phyloP scores from a whole-genome alignment of 2,888 invertebrate species.

The Ceriagrion tenellum region DNA sequence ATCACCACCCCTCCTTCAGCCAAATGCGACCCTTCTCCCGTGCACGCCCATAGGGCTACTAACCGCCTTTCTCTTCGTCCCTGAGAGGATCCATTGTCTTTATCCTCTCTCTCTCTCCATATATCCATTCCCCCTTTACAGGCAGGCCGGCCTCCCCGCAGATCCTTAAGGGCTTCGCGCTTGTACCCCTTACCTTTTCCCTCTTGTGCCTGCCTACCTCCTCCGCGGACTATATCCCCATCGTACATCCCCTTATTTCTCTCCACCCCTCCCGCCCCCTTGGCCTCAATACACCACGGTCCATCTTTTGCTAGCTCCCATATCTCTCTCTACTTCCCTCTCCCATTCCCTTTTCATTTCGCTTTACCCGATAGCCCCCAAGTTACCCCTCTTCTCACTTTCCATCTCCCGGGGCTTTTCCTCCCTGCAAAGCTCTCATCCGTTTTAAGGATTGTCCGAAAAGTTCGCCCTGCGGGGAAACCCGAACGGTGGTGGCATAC shows the following conservation, averaged over 20 bases:
- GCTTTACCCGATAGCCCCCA: no score
- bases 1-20: background rate
- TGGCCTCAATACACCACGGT: background rate
- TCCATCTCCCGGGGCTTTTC: background rate
- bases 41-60: background rate
- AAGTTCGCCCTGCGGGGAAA: conserved; percentile 6
- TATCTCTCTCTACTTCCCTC: no score
- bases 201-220: background rate
- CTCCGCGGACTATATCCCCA: background rate
- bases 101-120: background rate
- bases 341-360: no score
- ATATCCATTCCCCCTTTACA: no score
- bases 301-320: no score
- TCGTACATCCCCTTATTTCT: background rate
- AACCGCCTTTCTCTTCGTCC: background rate
- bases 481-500: background rate
- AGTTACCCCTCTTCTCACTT: background rate
- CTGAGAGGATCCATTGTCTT: background rate
- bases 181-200: background rate
- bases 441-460: background rate
- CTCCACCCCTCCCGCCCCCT: background rate
- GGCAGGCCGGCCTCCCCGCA: background rate
- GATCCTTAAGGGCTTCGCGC: background rate
- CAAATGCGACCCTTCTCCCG: background rate
- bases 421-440: background rate